Conservation (phyloP, 2,888 invertebrate species). For the Cephonodes hylas region DNA sequence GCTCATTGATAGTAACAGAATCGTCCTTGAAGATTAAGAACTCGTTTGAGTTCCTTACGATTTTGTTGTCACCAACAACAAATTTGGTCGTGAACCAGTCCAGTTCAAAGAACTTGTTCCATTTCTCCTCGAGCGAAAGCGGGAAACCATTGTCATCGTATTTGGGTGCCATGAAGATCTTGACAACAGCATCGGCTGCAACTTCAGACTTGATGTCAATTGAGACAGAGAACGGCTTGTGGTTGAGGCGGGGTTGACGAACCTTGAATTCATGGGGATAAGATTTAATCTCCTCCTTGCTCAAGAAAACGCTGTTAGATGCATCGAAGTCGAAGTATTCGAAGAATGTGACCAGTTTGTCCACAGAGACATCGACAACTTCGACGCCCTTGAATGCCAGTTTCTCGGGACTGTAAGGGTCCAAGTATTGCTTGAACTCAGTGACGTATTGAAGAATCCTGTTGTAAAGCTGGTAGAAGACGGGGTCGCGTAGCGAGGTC, state of each 20-base stretch:
- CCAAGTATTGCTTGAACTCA: conserved; percentile 81
- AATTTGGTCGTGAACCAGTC: conserved; percentile 83
- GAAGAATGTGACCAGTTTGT: conserved; percentile 84
- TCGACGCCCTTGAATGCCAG: conserved; percentile 82
- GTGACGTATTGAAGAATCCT: conserved; percentile 80
- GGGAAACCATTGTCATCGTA: conserved; percentile 80
- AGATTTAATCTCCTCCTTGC: conserved; percentile 48
- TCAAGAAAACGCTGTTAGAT: conserved; percentile 72
- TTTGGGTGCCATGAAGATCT: conserved; percentile 86
- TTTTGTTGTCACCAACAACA: conserved; percentile 82
- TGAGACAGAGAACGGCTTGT: conserved; percentile 84
- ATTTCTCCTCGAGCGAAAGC: conserved; percentile 76
- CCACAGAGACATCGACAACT: conserved; percentile 82
- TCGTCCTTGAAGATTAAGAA: conserved; percentile 83
- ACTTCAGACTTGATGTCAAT: conserved; percentile 82
- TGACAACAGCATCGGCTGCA: conserved; percentile 79
- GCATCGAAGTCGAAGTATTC: conserved; percentile 84
- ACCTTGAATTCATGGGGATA: conserved; percentile 72
- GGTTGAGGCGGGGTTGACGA: conserved; percentile 86
- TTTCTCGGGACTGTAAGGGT: conserved; percentile 80
- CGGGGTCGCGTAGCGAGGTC: conserved; percentile 86
- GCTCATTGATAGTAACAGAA: conserved; percentile 80
- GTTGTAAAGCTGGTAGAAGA: conserved; percentile 85
- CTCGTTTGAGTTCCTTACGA: conserved; percentile 84
- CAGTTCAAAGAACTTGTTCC: conserved; percentile 82